Evolutionary conservation across 2,113 vertebrate species (phyloP), one percentile per base, ranked within the genome.

Genomic region (Tapirus terrestris): DNA sequence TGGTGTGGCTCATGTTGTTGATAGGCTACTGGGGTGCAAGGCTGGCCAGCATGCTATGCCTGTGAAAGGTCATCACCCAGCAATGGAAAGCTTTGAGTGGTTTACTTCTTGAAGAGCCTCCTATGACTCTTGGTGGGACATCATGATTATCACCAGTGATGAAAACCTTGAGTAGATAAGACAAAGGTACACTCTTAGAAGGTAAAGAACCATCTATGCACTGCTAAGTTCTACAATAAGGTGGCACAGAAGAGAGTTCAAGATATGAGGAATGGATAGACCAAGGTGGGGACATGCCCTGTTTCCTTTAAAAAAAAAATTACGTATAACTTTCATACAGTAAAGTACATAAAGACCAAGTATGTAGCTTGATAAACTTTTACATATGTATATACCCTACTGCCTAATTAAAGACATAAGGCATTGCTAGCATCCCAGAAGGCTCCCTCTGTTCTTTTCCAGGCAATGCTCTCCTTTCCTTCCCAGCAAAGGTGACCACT

Each of bases 301-400:
- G 13, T 48, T 48, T 61, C 33, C 68, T 27, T 36, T 23, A 25
- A 3, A 48, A 48, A 21, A 21, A 43, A 80, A 56, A 39, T 87
- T 29, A n/a, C 45, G 27, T 53, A 16, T 76, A 75, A n/a, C 67
- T 82, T 91, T 51, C 31, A 76, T 12, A 88, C 6, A 76, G 21
- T 53, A 48, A 89, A 93, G 39, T 45, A 25, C 33, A 88, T 29
- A 81, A 86, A 91, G 10, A 58, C 31, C 67, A 61, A 61, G 17
- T 27, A 51, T 6, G n/a, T 1, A 25, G 39, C 18, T 61, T 27
- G 13, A 39, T 43, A 36, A 67, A 25, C 48, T 39, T 77, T 82
- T 43, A 75, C 36, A 51, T 12, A 60, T 5, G 7, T 8, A 23
- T 11, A 61, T 0, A 5, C 1, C 6, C 51, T 61, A 5, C 2